phyloP scores from a whole-genome alignment of 1,140 invertebrate genomes.

The Brachionus paranguensis region DNA sequence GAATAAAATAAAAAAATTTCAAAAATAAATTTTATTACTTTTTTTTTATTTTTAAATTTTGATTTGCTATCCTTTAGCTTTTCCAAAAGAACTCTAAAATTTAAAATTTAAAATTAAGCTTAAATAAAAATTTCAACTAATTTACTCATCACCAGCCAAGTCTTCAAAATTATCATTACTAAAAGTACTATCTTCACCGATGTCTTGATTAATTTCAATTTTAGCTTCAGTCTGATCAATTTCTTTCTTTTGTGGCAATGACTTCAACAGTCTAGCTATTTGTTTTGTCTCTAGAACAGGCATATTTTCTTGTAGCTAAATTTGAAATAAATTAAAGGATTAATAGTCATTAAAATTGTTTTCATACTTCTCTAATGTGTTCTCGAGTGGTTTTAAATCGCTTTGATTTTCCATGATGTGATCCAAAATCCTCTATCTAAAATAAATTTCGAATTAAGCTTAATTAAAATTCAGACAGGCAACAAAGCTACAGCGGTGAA shows the following conservation, averaged over 20 bases:
- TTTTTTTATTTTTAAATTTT: not conserved
- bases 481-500: not conserved
- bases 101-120: not conserved
- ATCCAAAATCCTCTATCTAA: constrained; percentile 30
- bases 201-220: not conserved
- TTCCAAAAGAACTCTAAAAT: not conserved
- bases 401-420: constrained; percentile 4
- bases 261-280: not conserved
- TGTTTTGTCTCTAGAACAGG: constrained; percentile 33
- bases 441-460: not conserved
- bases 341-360: not conserved
- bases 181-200: not conserved
- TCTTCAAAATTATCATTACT: not conserved
- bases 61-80: not conserved
- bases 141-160: not conserved
- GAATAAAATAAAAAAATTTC: too few relatives aligned
- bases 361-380: constrained; percentile 14
- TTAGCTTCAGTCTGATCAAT: not conserved
- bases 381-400: constrained; percentile 13
- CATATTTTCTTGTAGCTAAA: constrained; percentile 23
- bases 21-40: not conserved
- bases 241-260: not conserved
- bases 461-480: not conserved
- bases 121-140: not conserved
- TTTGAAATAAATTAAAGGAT: not conserved